Evolutionary conservation across 2,113 vertebrate species (phyloP).

Genomic region (Thinocorus orbignyianus): DNA sequence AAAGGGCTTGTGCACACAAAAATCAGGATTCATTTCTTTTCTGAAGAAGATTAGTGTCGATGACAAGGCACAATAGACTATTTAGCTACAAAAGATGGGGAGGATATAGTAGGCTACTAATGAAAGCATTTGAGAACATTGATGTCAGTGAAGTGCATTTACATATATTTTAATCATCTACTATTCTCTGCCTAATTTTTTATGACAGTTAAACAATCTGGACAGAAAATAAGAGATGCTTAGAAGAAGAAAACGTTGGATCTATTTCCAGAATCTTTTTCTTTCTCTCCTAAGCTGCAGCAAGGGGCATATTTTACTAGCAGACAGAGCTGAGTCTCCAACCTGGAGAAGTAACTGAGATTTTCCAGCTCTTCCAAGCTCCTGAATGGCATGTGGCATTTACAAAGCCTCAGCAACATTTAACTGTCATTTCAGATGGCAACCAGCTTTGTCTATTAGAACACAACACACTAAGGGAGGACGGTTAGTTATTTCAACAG

Average conservation of each 20-base stretch:
- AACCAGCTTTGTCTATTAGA: background rate
- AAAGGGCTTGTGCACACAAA: background rate
- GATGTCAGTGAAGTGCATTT: background rate
- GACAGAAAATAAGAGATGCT: slow-evolving; percentile 6
- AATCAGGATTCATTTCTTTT: background rate
- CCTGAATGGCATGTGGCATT: background rate
- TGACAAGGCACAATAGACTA: slow-evolving; percentile 8
- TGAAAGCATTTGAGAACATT: slow-evolving; percentile 13
- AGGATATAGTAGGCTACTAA: background rate
- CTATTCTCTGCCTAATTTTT: background rate
- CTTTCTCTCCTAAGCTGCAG: background rate
- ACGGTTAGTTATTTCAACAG: background rate
- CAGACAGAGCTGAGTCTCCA: background rate
- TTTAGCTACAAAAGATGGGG: slow-evolving; percentile 9
- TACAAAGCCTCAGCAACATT: background rate
- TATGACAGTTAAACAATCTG: background rate
- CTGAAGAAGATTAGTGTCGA: background rate
- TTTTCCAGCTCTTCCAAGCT: background rate
- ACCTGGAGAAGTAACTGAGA: background rate
- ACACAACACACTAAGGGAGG: background rate
- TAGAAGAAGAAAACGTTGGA: background rate
- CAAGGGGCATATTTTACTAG: background rate
- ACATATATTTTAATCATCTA: slow-evolving; percentile 1
- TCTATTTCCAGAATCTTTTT: background rate
- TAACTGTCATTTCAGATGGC: background rate